phyloP scores from a whole-genome alignment of 2,888 invertebrate genomes.

The Cinara cedri region DNA sequence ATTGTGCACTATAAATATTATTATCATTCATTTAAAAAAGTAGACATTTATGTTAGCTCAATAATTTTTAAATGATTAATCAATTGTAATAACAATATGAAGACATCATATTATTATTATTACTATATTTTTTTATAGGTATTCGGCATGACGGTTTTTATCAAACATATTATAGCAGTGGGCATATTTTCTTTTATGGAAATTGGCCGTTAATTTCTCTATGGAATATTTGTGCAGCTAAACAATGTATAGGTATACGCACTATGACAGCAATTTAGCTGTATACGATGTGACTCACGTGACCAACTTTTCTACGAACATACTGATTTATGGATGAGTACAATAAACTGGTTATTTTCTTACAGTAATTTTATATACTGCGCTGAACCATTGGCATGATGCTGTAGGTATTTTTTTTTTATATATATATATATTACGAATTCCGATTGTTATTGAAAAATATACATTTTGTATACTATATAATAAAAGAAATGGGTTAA shows the following conservation, averaged over 20 bases:
- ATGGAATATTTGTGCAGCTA: neutral
- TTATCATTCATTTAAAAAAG: neutral
- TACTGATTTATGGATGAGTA: constrained; percentile 37
- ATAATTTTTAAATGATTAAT: constrained; percentile 6
- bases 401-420: neutral
- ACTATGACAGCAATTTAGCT: constrained; percentile 15
- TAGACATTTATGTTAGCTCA: neutral
- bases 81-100: neutral
- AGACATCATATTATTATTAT: no score
- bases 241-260: neutral
- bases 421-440: no score
- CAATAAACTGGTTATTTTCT: constrained; percentile 32
- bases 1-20: neutral
- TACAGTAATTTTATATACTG: constrained; percentile 7
- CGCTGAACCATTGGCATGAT: neutral
- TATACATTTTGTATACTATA: no score
- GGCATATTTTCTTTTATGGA: neutral
- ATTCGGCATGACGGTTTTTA: neutral
- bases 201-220: constrained; percentile 21
- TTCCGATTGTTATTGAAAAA: neutral
- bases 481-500: no score
- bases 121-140: no score
- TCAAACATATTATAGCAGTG: neutral
- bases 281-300: constrained; percentile 21
- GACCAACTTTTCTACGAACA: constrained; percentile 35